These are phyloP conservation scores for Ursus arctos DNA, from an alignment of 2,113 vertebrate species.

Conservation along the genomic window DNA sequence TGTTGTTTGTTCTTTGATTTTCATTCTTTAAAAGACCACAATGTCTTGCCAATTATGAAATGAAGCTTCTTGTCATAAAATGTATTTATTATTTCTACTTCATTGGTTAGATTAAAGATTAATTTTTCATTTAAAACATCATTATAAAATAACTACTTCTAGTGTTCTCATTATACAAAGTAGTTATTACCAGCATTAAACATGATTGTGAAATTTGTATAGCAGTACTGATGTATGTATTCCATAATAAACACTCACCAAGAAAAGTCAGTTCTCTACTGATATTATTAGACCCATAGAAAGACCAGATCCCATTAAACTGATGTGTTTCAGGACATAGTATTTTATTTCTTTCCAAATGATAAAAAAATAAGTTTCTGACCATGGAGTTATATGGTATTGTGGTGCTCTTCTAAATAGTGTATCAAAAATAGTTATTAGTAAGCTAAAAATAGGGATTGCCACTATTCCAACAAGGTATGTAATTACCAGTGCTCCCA, in stretches of 20 bases:
- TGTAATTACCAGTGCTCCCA: background rate
- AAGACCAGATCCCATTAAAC: background rate
- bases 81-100: background rate
- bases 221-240: background rate
- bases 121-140: constrained; percentile 37
- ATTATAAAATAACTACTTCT: constrained; percentile 70
- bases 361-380: background rate
- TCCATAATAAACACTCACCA: background rate
- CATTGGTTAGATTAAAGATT: background rate
- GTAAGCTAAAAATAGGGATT: background rate
- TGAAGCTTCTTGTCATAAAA: constrained; percentile 39
- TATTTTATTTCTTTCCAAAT: constrained; percentile 31
- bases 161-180: constrained; percentile 65
- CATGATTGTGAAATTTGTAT: background rate
- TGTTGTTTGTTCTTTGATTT: background rate
- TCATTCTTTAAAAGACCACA: background rate
- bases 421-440: background rate
- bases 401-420: background rate
- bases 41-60: constrained; percentile 58
- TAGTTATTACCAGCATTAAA: background rate
- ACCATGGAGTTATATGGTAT: background rate
- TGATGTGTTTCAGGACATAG: background rate
- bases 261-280: background rate
- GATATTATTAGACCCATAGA: background rate
- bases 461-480: background rate